Percentiles rank a stretch among this genome's conserved stretches.
phyloP scores from a whole-genome alignment of 2,113 vertebrate species.

The Melanotaenia duboulayi region DNA sequence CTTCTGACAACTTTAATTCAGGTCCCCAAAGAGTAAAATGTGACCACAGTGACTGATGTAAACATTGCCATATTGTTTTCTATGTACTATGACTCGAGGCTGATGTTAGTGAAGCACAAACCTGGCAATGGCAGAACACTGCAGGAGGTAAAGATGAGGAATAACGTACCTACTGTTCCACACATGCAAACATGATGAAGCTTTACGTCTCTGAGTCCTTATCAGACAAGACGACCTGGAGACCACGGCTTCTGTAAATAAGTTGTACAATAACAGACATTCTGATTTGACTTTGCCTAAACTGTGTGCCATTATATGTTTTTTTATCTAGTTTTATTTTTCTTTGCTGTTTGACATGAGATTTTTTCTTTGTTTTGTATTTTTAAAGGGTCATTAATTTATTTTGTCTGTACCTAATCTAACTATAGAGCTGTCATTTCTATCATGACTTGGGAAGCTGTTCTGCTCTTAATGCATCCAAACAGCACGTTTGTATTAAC shows the following conservation, averaged over 20 bases:
- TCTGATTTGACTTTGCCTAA: constrained; percentile 51
- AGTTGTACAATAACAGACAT: constrained; percentile 67
- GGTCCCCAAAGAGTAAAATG: constrained; percentile 39
- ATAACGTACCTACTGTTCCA: constrained; percentile 37
- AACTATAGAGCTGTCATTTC: constrained; percentile 25
- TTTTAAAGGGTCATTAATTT: constrained; percentile 42
- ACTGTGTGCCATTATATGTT: constrained; percentile 53
- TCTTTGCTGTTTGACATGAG: constrained; percentile 23
- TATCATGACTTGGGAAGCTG: constrained; percentile 37
- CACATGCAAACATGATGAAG: constrained; percentile 43
- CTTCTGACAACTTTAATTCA: constrained; percentile 14
- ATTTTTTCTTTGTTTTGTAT: constrained; percentile 26
- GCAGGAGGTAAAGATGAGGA: constrained; percentile 20
- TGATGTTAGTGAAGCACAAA: constrained; percentile 59
- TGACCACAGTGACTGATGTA: constrained; percentile 13
- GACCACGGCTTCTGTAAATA: constrained; percentile 70
- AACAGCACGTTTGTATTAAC: constrained; percentile 26
- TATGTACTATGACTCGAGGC: neutral
- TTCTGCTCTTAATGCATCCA: constrained; percentile 51
- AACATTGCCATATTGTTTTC: constrained; percentile 23
- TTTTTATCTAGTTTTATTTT: constrained; percentile 61
- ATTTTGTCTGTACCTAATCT: constrained; percentile 35
- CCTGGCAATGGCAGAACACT: constrained; percentile 32
- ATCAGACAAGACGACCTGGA: constrained; percentile 19
- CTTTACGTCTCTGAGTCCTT: constrained; percentile 36